phyloP scores from a whole-genome alignment of 2,113 vertebrate genomes.

The Chloropsis hardwickii region DNA sequence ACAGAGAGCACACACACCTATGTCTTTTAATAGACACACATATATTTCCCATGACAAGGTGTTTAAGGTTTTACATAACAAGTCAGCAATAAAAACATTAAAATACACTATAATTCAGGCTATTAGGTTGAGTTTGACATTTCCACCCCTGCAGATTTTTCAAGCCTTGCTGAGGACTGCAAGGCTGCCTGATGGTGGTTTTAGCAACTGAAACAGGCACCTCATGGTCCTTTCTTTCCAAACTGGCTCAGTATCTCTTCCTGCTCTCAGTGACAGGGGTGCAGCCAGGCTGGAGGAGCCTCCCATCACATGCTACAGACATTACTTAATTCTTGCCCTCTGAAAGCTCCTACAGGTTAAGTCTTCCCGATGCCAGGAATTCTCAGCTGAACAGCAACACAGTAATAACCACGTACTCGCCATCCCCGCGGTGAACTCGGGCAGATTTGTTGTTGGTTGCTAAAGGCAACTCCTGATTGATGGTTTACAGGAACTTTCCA shows the following conservation, averaged over 20 bases:
- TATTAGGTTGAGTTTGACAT: not conserved
- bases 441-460: constrained; percentile 57
- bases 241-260: not conserved
- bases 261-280: not conserved
- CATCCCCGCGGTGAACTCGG: not conserved
- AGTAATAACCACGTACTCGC: not conserved
- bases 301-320: not conserved
- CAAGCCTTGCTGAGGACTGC: not conserved
- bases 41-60: not conserved
- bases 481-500: constrained; percentile 5
- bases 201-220: not conserved
- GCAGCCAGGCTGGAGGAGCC: not conserved
- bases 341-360: not conserved
- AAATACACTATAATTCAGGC: not conserved
- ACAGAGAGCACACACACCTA: not conserved
- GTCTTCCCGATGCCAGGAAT: not conserved
- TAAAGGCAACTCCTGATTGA: constrained; percentile 12
- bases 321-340: not conserved
- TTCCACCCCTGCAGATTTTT: not conserved
- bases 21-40: not conserved
- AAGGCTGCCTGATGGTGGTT: not conserved
- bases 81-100: not conserved
- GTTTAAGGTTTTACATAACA: not conserved
- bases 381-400: not conserved
- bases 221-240: not conserved